phyloP scores from a whole-genome alignment of 1,140 invertebrate genomes.

The Drosophila bocki region DNA sequence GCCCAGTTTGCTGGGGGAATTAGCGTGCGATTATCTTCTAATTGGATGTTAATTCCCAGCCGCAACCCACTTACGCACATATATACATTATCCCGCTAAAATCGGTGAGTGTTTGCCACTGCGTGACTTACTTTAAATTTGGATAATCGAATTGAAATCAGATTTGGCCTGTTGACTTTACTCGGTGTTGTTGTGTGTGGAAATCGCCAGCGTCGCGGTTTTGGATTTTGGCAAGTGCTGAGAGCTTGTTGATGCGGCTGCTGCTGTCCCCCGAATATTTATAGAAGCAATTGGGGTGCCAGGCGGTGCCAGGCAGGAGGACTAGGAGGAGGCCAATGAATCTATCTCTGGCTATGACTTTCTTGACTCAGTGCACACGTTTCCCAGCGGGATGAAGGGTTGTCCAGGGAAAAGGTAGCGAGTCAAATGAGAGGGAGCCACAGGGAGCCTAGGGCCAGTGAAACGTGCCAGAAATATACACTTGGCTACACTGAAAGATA shows the following conservation, averaged over 20 bases:
- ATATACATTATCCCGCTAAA: conserved; percentile 48
- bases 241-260: conserved; percentile 24
- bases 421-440: conserved; percentile 11
- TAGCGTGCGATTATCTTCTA: conserved; percentile 76
- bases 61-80: conserved; percentile 43
- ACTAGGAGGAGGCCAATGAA: conserved; percentile 16
- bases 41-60: conserved; percentile 71
- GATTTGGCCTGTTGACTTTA: conserved; percentile 62
- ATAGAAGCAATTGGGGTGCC: conserved; percentile 46
- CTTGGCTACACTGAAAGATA: conserved; percentile 1
- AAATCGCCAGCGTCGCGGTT: conserved; percentile 30
- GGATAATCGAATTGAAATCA: conserved; percentile 74
- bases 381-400: conserved; percentile 19
- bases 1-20: conserved; percentile 52
- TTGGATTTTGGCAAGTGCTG: conserved; percentile 59
- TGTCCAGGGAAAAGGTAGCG: conserved; percentile 6
- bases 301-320: conserved; percentile 22
- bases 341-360: conserved; percentile 5
- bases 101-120: conserved; percentile 57
- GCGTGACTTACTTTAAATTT: conserved; percentile 83
- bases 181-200: conserved; percentile 15
- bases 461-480: conserved; percentile 39
- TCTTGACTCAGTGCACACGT: conserved; percentile 36
- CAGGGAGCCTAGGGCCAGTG: background rate
- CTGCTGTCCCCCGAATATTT: conserved; percentile 31